These are phyloP conservation scores for Anorthoa munda DNA, from an alignment of 2,888 invertebrate species.

Conservation along the genomic window DNA sequence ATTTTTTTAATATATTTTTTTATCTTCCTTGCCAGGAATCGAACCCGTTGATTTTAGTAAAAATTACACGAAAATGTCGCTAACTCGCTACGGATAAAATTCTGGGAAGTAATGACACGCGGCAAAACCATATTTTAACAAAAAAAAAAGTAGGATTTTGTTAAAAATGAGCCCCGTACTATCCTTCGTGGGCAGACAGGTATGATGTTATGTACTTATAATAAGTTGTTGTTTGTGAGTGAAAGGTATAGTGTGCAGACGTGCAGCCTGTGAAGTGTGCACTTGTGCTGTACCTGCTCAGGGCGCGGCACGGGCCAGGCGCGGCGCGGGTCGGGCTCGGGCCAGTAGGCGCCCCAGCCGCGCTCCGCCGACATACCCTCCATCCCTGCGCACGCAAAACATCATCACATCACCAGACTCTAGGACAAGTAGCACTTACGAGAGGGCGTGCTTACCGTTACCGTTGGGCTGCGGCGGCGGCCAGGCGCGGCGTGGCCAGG, in stretches of 20 bases:
- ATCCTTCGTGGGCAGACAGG: no score
- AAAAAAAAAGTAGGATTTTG: no score
- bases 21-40: no score
- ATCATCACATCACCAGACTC: not conserved
- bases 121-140: no score
- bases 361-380: constrained; percentile 66
- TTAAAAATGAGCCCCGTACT: no score
- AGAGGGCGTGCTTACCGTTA: constrained; percentile 9
- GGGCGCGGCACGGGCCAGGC: constrained; percentile 84
- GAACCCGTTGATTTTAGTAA: no score
- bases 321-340: constrained; percentile 79
- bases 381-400: constrained; percentile 59
- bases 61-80: no score
- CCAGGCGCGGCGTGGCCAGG: constrained; percentile 78
- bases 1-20: no score
- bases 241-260: not conserved
- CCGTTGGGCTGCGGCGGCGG: constrained; percentile 68
- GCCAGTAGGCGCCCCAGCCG: constrained; percentile 72
- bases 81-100: no score
- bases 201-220: no score
- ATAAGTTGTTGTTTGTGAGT: not conserved
- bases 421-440: not conserved
- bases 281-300: constrained; percentile 68
- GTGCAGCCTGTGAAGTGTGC: no score
- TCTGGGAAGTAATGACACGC: no score